Base-by-base conservation (phyloP, 2,888 invertebrate species). In the Carabus problematicus region DNA sequence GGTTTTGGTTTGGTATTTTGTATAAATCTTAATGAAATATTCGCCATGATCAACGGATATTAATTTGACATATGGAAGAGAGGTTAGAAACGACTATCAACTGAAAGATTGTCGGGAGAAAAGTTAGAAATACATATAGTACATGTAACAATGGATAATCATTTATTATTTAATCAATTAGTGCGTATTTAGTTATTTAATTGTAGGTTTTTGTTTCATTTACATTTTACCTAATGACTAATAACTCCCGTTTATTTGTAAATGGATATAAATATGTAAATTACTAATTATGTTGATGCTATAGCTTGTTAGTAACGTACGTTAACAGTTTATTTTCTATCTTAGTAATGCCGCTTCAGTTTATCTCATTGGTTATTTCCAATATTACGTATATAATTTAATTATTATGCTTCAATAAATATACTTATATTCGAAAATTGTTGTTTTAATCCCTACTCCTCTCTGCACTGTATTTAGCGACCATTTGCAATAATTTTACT, bases 391-490 rank as follows among this genome's bases (percentile, higher is more conserved):
- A 49, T 62, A 29, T 29, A 29, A 42, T 63, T 54, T 39, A 1
- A 29, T 63, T 54, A 66, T 66, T 47, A 66, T 47, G 64, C 64
- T 58, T 58, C 64, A 67, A 67, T 67, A 67, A 67, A 67, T 55
- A 59, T 67, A 67, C 59, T 40, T 29, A 29, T 29, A 29, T 29
- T 29, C 29, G 6, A 49, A 45, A 29, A 12, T 47, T 43, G 6
- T 64, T 64, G 12, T 63, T 52, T 39, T 39, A 1, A 29, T 45
- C 29, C 29, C n/a, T 40, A 29, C 8, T 18, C 29, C 54, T 54
- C 6, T n/a, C n/a, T n/a, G n/a, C n/a, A n/a, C n/a, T 29, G 6
- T 29, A 29, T 29, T 29, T 29, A 29, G 6, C 29, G 29, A 29
- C 29, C n/a, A n/a, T n/a, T n/a, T n/a, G n/a, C n/a, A n/a, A n/a